phyloP scores from a whole-genome alignment of 2,113 vertebrate genomes.

The Sinosuthora webbiana region DNA sequence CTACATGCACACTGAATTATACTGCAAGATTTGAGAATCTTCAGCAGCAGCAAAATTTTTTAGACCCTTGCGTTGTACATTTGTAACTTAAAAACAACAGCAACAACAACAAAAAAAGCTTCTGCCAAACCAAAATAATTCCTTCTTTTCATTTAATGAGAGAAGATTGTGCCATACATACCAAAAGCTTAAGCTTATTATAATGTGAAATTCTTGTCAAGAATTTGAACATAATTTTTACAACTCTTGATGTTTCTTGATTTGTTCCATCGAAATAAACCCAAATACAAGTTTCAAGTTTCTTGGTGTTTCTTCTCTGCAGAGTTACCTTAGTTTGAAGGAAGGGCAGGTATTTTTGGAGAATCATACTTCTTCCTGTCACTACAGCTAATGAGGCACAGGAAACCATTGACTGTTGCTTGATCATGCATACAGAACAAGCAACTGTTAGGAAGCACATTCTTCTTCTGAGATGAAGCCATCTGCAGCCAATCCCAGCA shows the following conservation, averaged over 20 bases:
- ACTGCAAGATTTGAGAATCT: background rate
- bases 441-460: constrained; percentile 65
- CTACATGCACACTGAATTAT: background rate
- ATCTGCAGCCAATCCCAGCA: constrained; percentile 71
- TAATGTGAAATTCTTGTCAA: background rate
- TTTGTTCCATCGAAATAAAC: background rate
- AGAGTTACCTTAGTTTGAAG: constrained; percentile 55
- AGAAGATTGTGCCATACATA: background rate
- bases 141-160: background rate
- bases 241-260: background rate
- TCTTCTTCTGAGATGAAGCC: constrained; percentile 69
- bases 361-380: constrained; percentile 80
- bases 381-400: constrained; percentile 83
- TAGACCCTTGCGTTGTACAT: background rate
- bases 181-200: background rate
- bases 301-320: constrained; percentile 52
- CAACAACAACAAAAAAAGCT: background rate
- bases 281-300: constrained; percentile 3
- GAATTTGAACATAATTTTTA: constrained; percentile 4
- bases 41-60: background rate
- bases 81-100: background rate
- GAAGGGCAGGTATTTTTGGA: constrained; percentile 77
- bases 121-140: background rate
- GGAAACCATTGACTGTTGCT: constrained; percentile 78
- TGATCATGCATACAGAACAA: constrained; percentile 83